phyloP scores from a whole-genome alignment of 30 jellyfish, hydroid and myxozoan genomes.

The Chrysaora quinquecirrha region DNA sequence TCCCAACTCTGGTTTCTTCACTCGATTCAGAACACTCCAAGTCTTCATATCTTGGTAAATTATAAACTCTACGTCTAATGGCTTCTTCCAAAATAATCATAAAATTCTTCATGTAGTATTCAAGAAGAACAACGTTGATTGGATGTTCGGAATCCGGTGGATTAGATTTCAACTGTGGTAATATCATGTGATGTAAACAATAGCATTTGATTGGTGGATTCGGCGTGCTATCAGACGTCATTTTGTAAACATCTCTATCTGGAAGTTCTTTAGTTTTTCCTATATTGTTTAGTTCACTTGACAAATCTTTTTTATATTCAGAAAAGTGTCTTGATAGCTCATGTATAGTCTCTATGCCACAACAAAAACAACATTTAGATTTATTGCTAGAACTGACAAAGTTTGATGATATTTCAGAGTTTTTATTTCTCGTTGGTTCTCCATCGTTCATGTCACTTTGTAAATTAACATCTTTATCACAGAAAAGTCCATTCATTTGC shows the following conservation, averaged over 20 bases:
- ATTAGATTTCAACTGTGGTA: not conserved
- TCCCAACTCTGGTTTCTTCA: not conserved
- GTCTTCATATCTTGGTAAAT: conserved; percentile 62
- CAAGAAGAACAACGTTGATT: conserved; percentile 6
- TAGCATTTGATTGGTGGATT: not conserved
- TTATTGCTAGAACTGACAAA: not conserved
- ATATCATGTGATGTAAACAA: not conserved
- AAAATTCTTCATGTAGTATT: conserved; percentile 16
- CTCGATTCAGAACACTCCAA: too few species aligned
- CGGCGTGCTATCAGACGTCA: not conserved
- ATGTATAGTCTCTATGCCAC: not conserved
- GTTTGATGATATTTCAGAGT: not conserved
- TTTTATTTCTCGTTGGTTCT: too few species aligned
- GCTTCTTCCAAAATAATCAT: conserved; percentile 45
- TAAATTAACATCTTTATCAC: too few species aligned
- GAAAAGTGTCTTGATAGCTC: too few species aligned
- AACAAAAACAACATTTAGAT: not conserved
- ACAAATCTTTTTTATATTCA: not conserved
- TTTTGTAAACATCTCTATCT: too few species aligned
- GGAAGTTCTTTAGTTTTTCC: too few species aligned
- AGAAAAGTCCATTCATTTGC: too few species aligned
- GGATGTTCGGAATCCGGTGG: conserved; percentile 24
- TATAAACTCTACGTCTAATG: conserved; percentile 69
- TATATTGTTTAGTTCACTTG: too few species aligned
- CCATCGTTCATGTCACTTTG: too few species aligned